Conservation (phyloP, 1,140 invertebrate genomes). For the Leptoteleia sp. region DNA sequence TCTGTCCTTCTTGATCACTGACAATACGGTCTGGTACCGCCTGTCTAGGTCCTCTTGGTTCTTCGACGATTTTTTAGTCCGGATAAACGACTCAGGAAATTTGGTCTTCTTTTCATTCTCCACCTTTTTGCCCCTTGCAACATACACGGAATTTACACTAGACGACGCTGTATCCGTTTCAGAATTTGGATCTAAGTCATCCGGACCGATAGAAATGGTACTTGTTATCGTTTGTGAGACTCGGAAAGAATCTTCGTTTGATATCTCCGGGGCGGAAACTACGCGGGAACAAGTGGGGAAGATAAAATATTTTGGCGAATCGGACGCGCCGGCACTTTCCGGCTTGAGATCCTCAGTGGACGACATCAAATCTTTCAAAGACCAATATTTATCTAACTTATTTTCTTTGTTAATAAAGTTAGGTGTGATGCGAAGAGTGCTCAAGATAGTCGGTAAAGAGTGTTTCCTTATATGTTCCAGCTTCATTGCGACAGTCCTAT, state of each 20-base stretch:
- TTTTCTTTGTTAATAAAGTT: slow-evolving; percentile 65
- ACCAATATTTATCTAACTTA: slow-evolving; percentile 74
- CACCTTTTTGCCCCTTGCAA: slow-evolving; percentile 9
- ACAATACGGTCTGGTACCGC: slow-evolving; percentile 38
- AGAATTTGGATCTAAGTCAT: slow-evolving; percentile 44
- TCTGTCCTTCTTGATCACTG: slow-evolving; percentile 39
- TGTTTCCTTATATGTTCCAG: slow-evolving; percentile 71
- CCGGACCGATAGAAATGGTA: slow-evolving; percentile 66
- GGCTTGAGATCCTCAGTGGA: slow-evolving; percentile 64
- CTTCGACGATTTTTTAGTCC: slow-evolving; percentile 66
- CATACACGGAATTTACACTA: slow-evolving; percentile 59
- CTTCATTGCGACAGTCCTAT: slow-evolving; percentile 51
- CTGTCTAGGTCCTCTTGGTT: slow-evolving; percentile 65
- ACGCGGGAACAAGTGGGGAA: slow-evolving; percentile 71
- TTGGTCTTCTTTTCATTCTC: slow-evolving; percentile 53
- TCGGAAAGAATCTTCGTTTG: slow-evolving; percentile 62
- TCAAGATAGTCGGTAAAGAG: slow-evolving; percentile 71
- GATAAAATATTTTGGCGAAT: slow-evolving; percentile 68
- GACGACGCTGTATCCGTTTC: slow-evolving; percentile 57
- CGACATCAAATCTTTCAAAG: slow-evolving; percentile 72
- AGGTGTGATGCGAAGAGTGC: slow-evolving; percentile 65
- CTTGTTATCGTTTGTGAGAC: slow-evolving; percentile 66
- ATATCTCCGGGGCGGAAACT: slow-evolving; percentile 72
- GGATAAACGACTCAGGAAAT: slow-evolving; percentile 70
- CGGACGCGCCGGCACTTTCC: slow-evolving; percentile 43